These are phyloP conservation scores for Xestia ashworthii DNA, from an alignment of 2,888 invertebrate species.

Conservation along the genomic window DNA sequence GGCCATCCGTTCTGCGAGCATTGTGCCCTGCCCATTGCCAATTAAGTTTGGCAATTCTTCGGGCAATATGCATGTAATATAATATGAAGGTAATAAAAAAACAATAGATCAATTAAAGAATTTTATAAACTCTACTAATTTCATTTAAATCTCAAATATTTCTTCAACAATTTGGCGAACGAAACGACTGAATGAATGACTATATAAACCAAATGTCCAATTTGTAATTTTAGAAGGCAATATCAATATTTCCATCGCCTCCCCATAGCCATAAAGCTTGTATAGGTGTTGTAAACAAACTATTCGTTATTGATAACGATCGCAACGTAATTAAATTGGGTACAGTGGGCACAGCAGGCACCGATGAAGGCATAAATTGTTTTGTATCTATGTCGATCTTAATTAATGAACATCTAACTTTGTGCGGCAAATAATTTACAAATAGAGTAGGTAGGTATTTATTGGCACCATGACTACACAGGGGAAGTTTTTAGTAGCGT, in stretches of 20 bases:
- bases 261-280: slow-evolving; percentile 36
- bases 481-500: neutral
- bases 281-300: slow-evolving; percentile 61
- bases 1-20: too few species aligned
- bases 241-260: slow-evolving; percentile 3
- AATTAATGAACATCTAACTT: slow-evolving; percentile 66
- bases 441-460: slow-evolving; percentile 35
- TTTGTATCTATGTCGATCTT: slow-evolving; percentile 68
- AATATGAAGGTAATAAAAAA: neutral
- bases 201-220: neutral
- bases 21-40: too few species aligned
- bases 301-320: slow-evolving; percentile 68
- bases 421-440: slow-evolving; percentile 50
- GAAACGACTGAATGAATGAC: neutral
- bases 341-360: slow-evolving; percentile 58
- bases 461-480: neutral
- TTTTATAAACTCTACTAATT: neutral
- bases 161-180: neutral
- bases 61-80: too few species aligned
- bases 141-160: neutral
- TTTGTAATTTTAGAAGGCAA: slow-evolving; percentile 19
- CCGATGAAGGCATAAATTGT: slow-evolving; percentile 70
- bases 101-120: too few species aligned
- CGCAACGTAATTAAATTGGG: slow-evolving; percentile 67
- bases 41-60: too few species aligned